Evolutionary conservation across 2,797 vertebrate species (phyloP).

Genomic region (Benthosema pterotum): DNA sequence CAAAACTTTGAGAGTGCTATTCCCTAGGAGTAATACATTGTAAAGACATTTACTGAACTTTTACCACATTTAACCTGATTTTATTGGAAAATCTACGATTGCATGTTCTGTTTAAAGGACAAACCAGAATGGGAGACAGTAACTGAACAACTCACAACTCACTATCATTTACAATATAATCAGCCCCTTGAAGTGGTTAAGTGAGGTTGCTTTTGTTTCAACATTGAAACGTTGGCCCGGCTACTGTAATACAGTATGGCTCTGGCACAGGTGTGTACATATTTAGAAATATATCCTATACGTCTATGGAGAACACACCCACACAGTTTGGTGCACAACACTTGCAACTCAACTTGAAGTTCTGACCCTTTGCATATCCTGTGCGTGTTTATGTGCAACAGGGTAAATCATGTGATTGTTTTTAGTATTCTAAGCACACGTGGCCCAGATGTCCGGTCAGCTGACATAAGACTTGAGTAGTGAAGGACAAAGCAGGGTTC

Average conservation of each 20-base stretch:
- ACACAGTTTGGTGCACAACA: neutral
- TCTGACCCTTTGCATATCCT: neutral
- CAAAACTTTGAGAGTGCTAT: slow-evolving; percentile 22
- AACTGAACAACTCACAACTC: too few species aligned
- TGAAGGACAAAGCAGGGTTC: slow-evolving; percentile 17
- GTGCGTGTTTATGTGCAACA: neutral
- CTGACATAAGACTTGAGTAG: slow-evolving; percentile 26
- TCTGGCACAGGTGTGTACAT: neutral
- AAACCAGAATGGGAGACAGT: too few species aligned
- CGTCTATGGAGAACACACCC: neutral
- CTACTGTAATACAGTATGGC: too few species aligned
- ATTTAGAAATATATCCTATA: neutral
- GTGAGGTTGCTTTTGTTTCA: slow-evolving; percentile 4
- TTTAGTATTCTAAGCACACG: slow-evolving; percentile 32
- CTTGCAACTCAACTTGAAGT: neutral
- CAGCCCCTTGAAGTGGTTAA: slow-evolving; percentile 18
- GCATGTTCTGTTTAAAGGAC: too few species aligned
- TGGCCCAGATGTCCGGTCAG: slow-evolving; percentile 39
- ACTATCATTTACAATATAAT: too few species aligned
- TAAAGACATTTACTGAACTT: too few species aligned
- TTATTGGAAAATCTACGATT: too few species aligned
- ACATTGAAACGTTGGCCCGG: neutral
- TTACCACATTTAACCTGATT: too few species aligned
- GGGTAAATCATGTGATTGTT: slow-evolving; percentile 28
- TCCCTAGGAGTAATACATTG: slow-evolving; percentile 10